Conservation (phyloP, 2,888 invertebrate genomes). For the Lepidocyrtoides sp. region DNA sequence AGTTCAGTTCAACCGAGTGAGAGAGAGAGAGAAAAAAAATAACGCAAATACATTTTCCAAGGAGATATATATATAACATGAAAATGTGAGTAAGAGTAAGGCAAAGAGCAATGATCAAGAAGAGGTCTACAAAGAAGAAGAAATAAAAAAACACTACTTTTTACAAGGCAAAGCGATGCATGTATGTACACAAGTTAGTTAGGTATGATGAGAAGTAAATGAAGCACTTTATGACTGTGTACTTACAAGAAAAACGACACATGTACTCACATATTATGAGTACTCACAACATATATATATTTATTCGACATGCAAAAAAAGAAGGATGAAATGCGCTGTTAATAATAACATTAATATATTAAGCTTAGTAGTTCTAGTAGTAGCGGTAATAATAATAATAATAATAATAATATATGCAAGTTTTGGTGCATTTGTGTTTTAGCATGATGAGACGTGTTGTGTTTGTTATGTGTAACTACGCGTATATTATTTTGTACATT, state of each 20-base stretch:
- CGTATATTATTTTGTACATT: conserved; percentile 36
- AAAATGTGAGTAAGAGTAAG: not conserved
- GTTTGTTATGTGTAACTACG: not conserved
- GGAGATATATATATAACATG: not conserved
- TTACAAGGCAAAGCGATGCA: too few relatives aligned
- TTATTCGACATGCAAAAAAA: not conserved
- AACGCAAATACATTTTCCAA: not conserved
- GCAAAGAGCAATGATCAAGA: conserved; percentile 71
- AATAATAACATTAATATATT: not conserved
- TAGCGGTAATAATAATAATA: not conserved
- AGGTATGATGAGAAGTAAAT: not conserved
- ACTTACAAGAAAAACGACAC: conserved; percentile 42
- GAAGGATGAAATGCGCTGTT: too few relatives aligned
- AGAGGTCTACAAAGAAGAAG: conserved; percentile 27
- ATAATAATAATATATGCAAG: conserved; percentile 15
- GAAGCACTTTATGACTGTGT: not conserved
- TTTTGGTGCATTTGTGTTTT: conserved; percentile 6
- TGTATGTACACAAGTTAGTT: conserved; percentile 6
- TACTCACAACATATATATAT: not conserved
- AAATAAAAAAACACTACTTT: conserved; percentile 4
- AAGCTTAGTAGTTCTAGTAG: not conserved
- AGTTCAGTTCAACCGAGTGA: too few relatives aligned
- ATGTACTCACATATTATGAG: not conserved
- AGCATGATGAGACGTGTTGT: too few relatives aligned
- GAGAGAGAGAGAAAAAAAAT: not conserved